Evolutionary conservation across 2,113 vertebrate species (phyloP), one percentile per base, ranked within the genome.

Genomic region (Aspidoscelis tigris): DNA sequence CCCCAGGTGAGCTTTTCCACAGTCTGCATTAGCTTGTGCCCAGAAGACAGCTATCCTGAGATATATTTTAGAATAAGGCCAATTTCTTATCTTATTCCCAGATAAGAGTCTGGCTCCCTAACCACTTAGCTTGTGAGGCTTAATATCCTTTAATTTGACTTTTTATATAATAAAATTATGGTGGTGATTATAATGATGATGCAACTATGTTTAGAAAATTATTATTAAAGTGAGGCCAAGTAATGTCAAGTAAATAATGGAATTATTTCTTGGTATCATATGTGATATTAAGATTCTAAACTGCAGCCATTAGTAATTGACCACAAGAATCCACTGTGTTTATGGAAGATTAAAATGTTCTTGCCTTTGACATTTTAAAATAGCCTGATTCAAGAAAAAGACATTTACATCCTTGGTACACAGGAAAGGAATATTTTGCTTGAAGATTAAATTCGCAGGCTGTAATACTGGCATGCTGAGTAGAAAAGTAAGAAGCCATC

Each of bases 261-360:
- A 89, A 88, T 89, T 88, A 86, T 88, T 88, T 91, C 86, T 87
- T 84, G 88, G 73, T 81, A 61, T 81, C 39, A 61, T 72, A 61
- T 61, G 58, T 72, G 47, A 20, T 47, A 22, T 69, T 93, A 86
- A 47, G 84, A 11, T 90, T 76, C 24, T 78, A 47, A 89, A 78
- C 86, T 26, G 76, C 70, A 81, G 1, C 9, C 77, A 39, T 75
- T 84, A 89, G 79, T 75, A 88, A 64, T 75, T 89, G 69, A 91
- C 85, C 71, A 75, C n/a, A 77, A 69, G 88, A 83, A 82, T 79
- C 0, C 83, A 1, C 91, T 87, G 2, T 47, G 69, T 65, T 90
- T 88, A 85, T 3, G 55, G 4, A 82, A 53, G 77, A 85, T 84
- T 86, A 81, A 90, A 86, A 76, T 84, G 88, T 80, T 82, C 92